Conservation (phyloP, 2,888 invertebrate species). For the Chrysolina haemoptera region DNA sequence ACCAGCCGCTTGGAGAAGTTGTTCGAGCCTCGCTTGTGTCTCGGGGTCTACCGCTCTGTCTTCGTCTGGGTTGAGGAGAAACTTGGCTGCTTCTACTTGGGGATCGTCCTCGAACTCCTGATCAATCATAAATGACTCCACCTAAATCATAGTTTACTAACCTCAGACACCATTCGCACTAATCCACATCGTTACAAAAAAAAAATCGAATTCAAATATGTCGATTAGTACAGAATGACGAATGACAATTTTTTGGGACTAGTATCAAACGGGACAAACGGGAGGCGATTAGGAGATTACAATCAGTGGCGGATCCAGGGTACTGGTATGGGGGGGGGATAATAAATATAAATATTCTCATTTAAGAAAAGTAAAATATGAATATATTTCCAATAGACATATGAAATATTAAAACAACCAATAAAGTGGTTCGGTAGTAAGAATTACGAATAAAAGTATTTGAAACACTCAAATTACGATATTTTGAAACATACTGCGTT, state of each 20-base stretch:
- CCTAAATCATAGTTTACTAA: constrained; percentile 70
- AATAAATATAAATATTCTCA: no score
- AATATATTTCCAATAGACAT: no score
- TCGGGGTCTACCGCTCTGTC: constrained; percentile 85
- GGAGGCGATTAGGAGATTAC: background rate
- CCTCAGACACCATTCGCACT: constrained; percentile 18
- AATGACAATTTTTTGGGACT: background rate
- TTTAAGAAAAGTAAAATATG: no score
- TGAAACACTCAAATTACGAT: no score
- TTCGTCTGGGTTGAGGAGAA: constrained; percentile 76
- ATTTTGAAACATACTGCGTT: no score
- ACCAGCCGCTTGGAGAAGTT: constrained; percentile 94
- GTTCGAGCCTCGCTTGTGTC: constrained; percentile 92
- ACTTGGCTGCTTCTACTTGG: constrained; percentile 76
- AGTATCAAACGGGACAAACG: background rate
- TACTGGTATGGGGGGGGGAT: no score
- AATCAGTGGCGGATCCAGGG: no score
- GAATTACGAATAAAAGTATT: no score
- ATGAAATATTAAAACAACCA: no score
- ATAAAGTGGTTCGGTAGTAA: no score
- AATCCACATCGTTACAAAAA: constrained; percentile 12
- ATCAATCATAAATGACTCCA: constrained; percentile 81
- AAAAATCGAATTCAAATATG: background rate
- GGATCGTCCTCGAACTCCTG: constrained; percentile 78
- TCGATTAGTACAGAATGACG: constrained; percentile 14